Evolutionary conservation across 2,888 invertebrate genomes (phyloP).

Genomic region (Mythimna albipuncta): DNA sequence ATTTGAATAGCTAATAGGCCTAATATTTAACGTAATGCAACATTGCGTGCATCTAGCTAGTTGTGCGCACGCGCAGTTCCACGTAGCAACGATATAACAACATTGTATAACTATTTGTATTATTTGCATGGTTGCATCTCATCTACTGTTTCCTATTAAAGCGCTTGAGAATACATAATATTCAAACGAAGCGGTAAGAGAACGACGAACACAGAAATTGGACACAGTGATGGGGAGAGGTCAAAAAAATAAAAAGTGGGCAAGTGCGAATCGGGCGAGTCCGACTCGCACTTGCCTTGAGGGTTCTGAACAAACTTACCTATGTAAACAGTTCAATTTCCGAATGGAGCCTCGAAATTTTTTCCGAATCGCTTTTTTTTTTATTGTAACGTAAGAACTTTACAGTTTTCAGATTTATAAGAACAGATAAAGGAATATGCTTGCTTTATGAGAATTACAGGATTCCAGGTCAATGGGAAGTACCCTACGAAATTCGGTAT

Average conservation of each 20-base stretch:
- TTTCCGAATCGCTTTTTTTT: too few relatives aligned
- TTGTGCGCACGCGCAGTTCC: slow-evolving; percentile 34
- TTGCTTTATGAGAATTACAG: too few relatives aligned
- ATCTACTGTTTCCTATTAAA: slow-evolving; percentile 27
- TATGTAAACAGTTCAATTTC: too few relatives aligned
- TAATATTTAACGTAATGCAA: slow-evolving; percentile 59
- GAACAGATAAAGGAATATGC: too few relatives aligned
- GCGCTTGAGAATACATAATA: slow-evolving; percentile 5
- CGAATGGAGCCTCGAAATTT: too few relatives aligned
- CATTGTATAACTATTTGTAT: slow-evolving; percentile 41
- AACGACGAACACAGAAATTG: neutral
- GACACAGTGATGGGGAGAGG: neutral
- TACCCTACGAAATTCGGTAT: too few relatives aligned
- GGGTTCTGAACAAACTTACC: too few relatives aligned
- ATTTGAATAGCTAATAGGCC: slow-evolving; percentile 53
- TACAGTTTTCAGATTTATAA: too few relatives aligned
- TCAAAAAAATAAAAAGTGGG: neutral
- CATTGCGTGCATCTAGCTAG: slow-evolving; percentile 58
- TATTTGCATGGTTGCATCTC: slow-evolving; percentile 11
- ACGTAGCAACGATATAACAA: slow-evolving; percentile 42
- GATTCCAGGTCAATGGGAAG: too few relatives aligned
- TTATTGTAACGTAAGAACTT: too few relatives aligned
- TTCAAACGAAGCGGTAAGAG: neutral
- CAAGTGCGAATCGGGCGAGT: too few relatives aligned
- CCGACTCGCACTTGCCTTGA: too few relatives aligned